Conservation (phyloP, 2,113 vertebrate species). For the Taxidea taxus region DNA sequence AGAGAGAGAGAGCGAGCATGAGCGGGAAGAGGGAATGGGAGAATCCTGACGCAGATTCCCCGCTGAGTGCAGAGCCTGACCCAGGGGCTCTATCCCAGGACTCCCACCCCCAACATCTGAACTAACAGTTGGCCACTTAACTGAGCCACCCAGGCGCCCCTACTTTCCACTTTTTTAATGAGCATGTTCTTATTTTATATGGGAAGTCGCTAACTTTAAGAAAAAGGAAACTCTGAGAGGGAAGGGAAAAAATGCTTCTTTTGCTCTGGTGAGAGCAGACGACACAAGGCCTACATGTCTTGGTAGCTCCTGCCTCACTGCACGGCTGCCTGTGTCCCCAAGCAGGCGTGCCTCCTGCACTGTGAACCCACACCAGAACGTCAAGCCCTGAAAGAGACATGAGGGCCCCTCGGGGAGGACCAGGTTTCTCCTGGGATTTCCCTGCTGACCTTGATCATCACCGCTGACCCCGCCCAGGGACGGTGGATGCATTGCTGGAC, state of each 20-base stretch:
- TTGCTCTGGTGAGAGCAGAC: not conserved
- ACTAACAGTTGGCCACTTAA: not conserved
- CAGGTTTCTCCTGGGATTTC: not conserved
- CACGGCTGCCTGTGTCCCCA: fast-evolving
- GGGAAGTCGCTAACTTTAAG: not conserved
- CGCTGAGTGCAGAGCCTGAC: not conserved
- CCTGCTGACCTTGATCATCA: not conserved
- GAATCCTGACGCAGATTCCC: not conserved
- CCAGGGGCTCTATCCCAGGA: not conserved
- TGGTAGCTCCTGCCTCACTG: not conserved
- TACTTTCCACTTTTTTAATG: not conserved
- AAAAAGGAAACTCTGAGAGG: not conserved
- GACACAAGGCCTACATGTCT: not conserved
- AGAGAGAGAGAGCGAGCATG: not conserved
- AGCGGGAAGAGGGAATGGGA: not conserved
- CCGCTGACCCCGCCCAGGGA: not conserved
- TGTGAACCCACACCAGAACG: fast-evolving
- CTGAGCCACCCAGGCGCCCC: not conserved
- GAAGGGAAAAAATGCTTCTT: not conserved
- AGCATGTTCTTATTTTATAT: not conserved
- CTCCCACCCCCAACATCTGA: not conserved
- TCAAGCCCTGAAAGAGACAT: fast-evolving
- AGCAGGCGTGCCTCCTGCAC: fast-evolving
- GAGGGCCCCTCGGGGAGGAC: fast-evolving
- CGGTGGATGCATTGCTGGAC: fast-evolving